Conservation (phyloP, 2,113 vertebrate genomes). For the Gopherus evgoodei region DNA sequence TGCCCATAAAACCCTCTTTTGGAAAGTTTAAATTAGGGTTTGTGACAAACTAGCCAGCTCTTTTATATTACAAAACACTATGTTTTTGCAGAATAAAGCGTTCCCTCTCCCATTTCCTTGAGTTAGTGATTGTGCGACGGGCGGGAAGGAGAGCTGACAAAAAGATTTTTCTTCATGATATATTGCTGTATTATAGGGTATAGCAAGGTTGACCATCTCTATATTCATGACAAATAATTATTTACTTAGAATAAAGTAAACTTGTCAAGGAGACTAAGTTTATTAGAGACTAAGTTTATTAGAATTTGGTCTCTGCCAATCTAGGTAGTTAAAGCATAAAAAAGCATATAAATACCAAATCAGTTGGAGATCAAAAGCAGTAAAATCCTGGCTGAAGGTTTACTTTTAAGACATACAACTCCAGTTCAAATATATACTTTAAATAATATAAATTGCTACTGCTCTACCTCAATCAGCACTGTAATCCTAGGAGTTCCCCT, state of each 20-base stretch:
- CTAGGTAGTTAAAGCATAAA: neutral
- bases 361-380: neutral
- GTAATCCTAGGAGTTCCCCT: neutral
- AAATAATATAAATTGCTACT: neutral
- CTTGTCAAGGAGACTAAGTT: neutral
- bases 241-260: neutral
- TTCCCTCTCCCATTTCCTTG: neutral
- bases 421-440: neutral
- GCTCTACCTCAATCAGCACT: neutral
- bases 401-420: neutral
- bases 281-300: neutral
- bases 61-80: neutral
- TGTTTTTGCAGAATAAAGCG: neutral
- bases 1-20: neutral
- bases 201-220: neutral
- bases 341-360: neutral
- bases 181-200: neutral
- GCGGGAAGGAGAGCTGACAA: neutral
- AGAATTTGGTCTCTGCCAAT: neutral
- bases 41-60: neutral
- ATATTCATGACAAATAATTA: neutral
- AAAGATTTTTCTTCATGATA: neutral
- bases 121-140: fast-evolving
- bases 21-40: neutral
- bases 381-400: neutral